These are phyloP conservation scores for Gymnocypris eckloni DNA, from an alignment of 2,797 vertebrate genomes.

Conservation along the genomic window DNA sequence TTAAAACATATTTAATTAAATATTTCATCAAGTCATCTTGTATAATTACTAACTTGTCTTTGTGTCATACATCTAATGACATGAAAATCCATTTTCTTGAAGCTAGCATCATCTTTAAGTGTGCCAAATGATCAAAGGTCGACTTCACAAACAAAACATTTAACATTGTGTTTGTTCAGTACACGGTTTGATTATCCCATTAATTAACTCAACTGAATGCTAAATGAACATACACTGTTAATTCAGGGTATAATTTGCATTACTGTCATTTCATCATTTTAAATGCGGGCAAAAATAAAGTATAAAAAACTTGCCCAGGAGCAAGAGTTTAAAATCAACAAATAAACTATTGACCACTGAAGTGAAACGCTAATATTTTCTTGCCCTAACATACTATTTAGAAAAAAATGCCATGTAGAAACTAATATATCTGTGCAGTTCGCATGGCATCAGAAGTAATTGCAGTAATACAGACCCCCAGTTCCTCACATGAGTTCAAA, in stretches of 20 bases:
- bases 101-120: not conserved
- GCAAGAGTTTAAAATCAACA: conserved; percentile 23
- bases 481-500: conserved; percentile 77
- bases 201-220: conserved; percentile 33
- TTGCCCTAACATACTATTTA: conserved; percentile 25
- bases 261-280: conserved; percentile 41
- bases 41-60: not conserved
- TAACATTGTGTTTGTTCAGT: not conserved
- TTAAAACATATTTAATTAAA: not conserved
- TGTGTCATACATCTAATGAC: not conserved
- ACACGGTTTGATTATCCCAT: conserved; percentile 14
- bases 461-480: conserved; percentile 70
- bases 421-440: conserved; percentile 72
- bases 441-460: conserved; percentile 70
- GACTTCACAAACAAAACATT: not conserved
- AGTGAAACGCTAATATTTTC: conserved; percentile 45
- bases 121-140: conserved; percentile 13
- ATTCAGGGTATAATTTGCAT: conserved; percentile 17
- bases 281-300: not conserved
- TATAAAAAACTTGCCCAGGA: conserved; percentile 4
- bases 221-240: conserved; percentile 15
- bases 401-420: conserved; percentile 46
- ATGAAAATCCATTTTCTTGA: not conserved
- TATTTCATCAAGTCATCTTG: not conserved
- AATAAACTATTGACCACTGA: conserved; percentile 31